Percentiles rank a stretch among this genome's conserved stretches.
phyloP scores from a whole-genome alignment of 2,113 vertebrate genomes.

The Micronycteris hirsuta region DNA sequence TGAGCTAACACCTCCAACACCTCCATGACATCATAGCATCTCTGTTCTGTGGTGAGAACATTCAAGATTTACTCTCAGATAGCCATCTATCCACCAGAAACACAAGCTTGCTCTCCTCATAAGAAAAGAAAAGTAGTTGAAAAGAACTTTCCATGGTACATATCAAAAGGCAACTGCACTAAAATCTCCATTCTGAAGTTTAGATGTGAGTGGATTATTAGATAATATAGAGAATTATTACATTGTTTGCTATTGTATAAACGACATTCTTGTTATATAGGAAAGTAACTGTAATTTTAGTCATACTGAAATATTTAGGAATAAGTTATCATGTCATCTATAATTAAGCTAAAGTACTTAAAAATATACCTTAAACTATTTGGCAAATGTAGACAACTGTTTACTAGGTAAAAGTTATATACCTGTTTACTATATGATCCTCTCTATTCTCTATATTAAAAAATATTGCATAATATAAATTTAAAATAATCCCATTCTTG shows the following conservation, averaged over 20 bases:
- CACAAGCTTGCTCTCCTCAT: background rate
- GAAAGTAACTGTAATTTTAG: background rate
- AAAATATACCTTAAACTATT: background rate
- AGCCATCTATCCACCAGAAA: background rate
- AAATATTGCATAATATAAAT: background rate
- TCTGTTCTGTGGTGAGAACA: background rate
- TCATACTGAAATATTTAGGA: background rate
- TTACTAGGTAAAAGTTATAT: background rate
- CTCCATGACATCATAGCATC: background rate
- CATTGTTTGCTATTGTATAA: background rate
- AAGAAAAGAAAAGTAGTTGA: background rate
- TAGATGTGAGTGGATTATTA: background rate
- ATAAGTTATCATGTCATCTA: background rate
- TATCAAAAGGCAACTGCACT: background rate
- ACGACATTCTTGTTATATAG: background rate
- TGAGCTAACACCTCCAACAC: background rate
- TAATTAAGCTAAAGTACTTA: background rate
- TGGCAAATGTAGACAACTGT: background rate
- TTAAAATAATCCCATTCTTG: background rate
- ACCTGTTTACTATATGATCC: background rate
- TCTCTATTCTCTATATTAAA: background rate
- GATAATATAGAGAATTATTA: background rate
- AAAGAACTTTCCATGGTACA: background rate
- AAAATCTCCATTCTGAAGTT: background rate
- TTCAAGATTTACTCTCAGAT: background rate